Conservation (phyloP, 2,797 vertebrate species). For the Liasis olivaceus region DNA sequence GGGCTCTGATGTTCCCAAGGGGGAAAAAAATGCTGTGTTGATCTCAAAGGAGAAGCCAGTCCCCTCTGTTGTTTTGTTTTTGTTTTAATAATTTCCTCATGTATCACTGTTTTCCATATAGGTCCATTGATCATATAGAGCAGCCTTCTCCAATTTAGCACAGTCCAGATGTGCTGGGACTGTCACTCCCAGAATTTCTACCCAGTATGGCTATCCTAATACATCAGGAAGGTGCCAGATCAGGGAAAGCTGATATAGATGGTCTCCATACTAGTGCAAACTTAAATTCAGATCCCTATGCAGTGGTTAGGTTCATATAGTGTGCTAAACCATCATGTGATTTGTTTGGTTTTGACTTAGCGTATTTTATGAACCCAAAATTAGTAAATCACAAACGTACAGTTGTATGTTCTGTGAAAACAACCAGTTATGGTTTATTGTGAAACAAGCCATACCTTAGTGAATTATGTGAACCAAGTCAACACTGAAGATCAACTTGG, state of each 20-base stretch:
- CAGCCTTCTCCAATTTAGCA: background rate
- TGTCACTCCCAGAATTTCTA: background rate
- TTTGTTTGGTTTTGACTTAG: too few species aligned
- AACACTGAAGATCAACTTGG: background rate
- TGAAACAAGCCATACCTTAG: background rate
- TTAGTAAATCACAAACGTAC: too few species aligned
- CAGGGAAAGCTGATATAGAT: background rate
- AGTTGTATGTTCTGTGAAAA: too few species aligned
- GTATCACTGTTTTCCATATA: background rate
- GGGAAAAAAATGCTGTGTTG: background rate
- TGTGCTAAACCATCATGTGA: background rate
- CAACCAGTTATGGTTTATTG: background rate
- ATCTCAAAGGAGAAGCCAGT: background rate
- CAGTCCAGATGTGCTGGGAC: background rate
- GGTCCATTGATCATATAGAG: background rate
- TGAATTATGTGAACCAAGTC: background rate
- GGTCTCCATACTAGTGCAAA: background rate
- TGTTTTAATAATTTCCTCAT: background rate
- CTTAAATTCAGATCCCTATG: background rate
- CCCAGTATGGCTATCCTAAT: background rate
- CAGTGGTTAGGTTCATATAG: background rate
- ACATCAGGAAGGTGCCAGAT: background rate
- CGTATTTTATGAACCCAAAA: too few species aligned
- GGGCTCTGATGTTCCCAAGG: background rate
- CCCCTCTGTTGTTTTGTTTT: too few species aligned